Evolutionary conservation across 2,888 invertebrate genomes (phyloP), one percentile per base, ranked within the genome.

Genomic region (Limnephilus lunatus): DNA sequence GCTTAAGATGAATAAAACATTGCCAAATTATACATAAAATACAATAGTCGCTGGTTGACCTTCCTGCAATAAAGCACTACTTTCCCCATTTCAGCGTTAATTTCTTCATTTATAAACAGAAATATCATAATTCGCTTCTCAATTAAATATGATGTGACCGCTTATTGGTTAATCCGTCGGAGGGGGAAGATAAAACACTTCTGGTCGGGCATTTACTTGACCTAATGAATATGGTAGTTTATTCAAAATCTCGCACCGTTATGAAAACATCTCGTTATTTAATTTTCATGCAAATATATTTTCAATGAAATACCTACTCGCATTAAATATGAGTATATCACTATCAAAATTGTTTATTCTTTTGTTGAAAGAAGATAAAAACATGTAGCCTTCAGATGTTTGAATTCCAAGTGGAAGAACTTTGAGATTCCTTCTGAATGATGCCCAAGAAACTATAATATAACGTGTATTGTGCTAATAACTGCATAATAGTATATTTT

Each of bases 31-130:
- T 87, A 32, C 19, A 35, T 68, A n/a, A 85, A 25, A 85, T 35
- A 68, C 4, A 87, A 68, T 87, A 30, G 68, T 87, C 19, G 68
- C 53, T 15, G 14, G 31, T 31, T 68, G 87, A 87, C 68, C 48
- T 53, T 87, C 87, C 87, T 15, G 68, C 19, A 53, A 68, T 68
- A 87, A 87, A 87, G 44, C 85, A 86, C 30, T 25, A 68, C 25
- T 44, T 44, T 87, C 32, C 31, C 48, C 35, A 19, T 87, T 3
- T 87, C 5, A 2, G 53, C 31, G 87, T 87, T 53, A 87, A 87
- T 53, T 87, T 87, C 68, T 87, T 87, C 31, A 87, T 87, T 87
- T 87, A 85, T 85, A 87, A 87, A 68, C 87, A 87, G 25, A 85
- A 85, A 39, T 35, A 85, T 35, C 19, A 85, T 19, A 1, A 68